Base-by-base conservation (phyloP, 2,888 invertebrate genomes). In the Lasioglossum morio region DNA sequence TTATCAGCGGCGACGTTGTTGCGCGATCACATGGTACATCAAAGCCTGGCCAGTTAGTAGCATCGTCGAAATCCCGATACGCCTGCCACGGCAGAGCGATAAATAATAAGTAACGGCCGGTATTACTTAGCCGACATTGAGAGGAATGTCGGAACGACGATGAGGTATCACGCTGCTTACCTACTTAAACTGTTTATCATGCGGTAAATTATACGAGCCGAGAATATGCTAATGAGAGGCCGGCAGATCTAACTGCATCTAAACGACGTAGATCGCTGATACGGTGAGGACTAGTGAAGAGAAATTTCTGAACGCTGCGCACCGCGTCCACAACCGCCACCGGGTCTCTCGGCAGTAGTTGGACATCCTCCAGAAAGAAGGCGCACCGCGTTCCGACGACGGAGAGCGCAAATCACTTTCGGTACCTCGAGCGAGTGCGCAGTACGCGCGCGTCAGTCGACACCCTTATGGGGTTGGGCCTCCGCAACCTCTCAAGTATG, bases 401-500 rank as follows among this genome's bases (percentile, higher is more conserved):
- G 63, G 72, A 46, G 74, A 73, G 84, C 85, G 89, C 88, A 88
- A 90, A 90, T 86, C 91, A 88, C 86, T 87, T 89, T 91, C 88
- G 88, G 90, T 87, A 88, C 89, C 8, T 27, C 43, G 48, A 12
- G 63, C 89, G 23, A 37, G 90, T 90, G 92, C 92, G 34, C 34
- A n/a, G 34, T 3, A 3, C 34, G 93, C 72, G 27, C 91, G 90
- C 93, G 92, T 93, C 93, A 92, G 93, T 92, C 93, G 92, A 93
- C 91, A 91, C 89, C 85, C 91, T 89, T 90, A 88, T 40, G 40
- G 48, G 78, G 72, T 4, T 19, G 63, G 46, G 63, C 72, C 30
- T 74, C 34, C 69, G 73, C 79, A 43, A 82, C 73, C 53, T 69
- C 37, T 69, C 12, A 16, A 48, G 2, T 19, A 73, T 16, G 48